Evolutionary conservation across 2,888 invertebrate genomes (phyloP).

Genomic region (Clitarchus hookeri): DNA sequence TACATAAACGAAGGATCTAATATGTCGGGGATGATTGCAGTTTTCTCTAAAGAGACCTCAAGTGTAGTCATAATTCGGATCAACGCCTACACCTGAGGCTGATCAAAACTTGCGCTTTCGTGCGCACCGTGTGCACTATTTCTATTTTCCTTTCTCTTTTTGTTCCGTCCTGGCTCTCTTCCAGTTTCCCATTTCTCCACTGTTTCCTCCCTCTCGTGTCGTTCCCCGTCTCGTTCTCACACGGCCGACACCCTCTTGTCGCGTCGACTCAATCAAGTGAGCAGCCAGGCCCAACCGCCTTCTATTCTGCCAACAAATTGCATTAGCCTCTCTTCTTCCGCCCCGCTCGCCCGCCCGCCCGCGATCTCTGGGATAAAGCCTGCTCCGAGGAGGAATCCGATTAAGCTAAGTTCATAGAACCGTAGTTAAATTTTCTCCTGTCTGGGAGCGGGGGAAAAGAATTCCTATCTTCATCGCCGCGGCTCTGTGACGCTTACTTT

Average conservation of each 20-base stretch:
- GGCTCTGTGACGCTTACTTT: too few species aligned
- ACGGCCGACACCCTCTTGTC: constrained; percentile 16
- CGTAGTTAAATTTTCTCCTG: constrained; percentile 12
- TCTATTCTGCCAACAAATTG: constrained; percentile 39
- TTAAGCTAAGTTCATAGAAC: constrained; percentile 31
- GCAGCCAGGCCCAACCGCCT: constrained; percentile 33
- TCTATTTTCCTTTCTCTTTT: neutral
- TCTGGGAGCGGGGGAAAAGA: neutral
- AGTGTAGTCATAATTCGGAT: too few species aligned
- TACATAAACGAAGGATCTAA: too few species aligned
- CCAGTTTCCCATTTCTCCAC: neutral
- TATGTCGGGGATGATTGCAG: too few species aligned
- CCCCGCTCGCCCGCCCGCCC: constrained; percentile 26
- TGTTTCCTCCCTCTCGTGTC: constrained; percentile 15
- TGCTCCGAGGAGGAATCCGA: constrained; percentile 30
- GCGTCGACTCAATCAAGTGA: constrained; percentile 33
- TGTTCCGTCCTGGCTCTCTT: neutral
- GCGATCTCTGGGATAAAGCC: constrained; percentile 33
- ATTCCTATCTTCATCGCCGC: too few species aligned
- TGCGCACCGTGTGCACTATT: constrained; percentile 4
- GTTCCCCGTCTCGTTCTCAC: neutral
- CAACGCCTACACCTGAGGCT: neutral
- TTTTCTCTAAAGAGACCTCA: too few species aligned
- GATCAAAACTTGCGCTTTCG: neutral
- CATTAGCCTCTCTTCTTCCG: constrained; percentile 31